Base-by-base conservation (phyloP, 1,140 invertebrate genomes). In the Drosophila hydei region DNA sequence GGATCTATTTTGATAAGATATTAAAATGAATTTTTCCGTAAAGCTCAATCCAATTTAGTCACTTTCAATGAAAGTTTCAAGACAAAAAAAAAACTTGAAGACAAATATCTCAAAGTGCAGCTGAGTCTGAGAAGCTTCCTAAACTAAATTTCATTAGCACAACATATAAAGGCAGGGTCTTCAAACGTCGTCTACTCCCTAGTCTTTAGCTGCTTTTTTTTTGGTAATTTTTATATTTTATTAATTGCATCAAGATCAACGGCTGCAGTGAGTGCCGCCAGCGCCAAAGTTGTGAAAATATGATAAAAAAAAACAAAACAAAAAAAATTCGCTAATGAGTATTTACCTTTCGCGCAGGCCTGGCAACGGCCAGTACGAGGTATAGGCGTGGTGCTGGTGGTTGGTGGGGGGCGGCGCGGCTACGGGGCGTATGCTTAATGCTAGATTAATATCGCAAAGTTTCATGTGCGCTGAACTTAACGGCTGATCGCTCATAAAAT, bases 401-500 rank as follows among this genome's bases (percentile, higher is more conserved):
- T 14, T 14, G 43, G 9, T 11, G 56, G 54, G 43, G 30, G 7
- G 23, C 40, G 62, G 55, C 4, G 48, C 67, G 74, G 76, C 48
- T 63, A 81, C 72, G 69, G 83, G 78, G 83, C 83, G 83, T 88
- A 88, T 88, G 83, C 83, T 88, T 88, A 88, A 88, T 88, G 75
- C 83, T 83, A 88, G 83, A 88, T 88, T 88, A 88, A 47, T 69
- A 88, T 85, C 87, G 72, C 77, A 65, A 65, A 74, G 61, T 87
- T 85, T 85, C 69, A 72, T 85, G 81, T 89, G 84, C 77, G 77
- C 79, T 80, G 87, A 91, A 91, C 80, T 91, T 91, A 91, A 91
- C 89, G 89, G 89, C 89, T 91, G 89, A 91, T 91, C 89, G 89
- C 89, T 90, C 89, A 89, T 89, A 89, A 89, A 90, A 90, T 91